phyloP scores from a whole-genome alignment of 2,113 vertebrate genomes.

The Archilochus colubris region DNA sequence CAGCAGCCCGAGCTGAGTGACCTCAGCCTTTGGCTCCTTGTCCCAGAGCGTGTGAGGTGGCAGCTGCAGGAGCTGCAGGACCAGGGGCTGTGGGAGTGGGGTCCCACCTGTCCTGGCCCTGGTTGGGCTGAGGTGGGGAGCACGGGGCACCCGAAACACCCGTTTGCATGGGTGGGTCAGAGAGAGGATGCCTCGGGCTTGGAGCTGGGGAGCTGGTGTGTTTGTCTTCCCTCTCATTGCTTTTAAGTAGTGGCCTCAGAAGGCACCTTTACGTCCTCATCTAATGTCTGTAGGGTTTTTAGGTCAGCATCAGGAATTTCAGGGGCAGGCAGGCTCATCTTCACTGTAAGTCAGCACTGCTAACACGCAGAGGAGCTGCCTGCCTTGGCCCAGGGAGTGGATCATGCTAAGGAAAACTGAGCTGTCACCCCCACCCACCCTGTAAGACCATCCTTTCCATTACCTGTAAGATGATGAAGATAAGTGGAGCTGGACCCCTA shows the following conservation, averaged over 20 bases:
- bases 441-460: background rate
- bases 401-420: background rate
- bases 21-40: slow-evolving; percentile 44
- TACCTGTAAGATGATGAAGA: background rate
- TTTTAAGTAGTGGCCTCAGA: background rate
- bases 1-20: rapidly evolving
- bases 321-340: background rate
- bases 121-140: background rate
- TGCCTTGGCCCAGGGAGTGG: background rate
- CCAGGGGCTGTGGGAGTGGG: rapidly evolving
- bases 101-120: rapidly evolving
- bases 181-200: background rate
- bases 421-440: too few species aligned
- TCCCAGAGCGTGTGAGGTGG: background rate
- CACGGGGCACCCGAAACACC: rapidly evolving
- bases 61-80: rapidly evolving
- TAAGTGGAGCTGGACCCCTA: background rate
- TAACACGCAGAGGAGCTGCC: too few species aligned
- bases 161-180: background rate
- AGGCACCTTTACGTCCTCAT: background rate
- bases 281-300: background rate
- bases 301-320: background rate
- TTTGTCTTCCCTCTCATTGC: background rate
- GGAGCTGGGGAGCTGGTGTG: background rate
- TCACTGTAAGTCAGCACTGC: background rate